A percentile compares a stretch with the other conserved stretches of the same genome.
Conservation (phyloP, 1,140 invertebrate species). For the Lepidostoma basale region DNA sequence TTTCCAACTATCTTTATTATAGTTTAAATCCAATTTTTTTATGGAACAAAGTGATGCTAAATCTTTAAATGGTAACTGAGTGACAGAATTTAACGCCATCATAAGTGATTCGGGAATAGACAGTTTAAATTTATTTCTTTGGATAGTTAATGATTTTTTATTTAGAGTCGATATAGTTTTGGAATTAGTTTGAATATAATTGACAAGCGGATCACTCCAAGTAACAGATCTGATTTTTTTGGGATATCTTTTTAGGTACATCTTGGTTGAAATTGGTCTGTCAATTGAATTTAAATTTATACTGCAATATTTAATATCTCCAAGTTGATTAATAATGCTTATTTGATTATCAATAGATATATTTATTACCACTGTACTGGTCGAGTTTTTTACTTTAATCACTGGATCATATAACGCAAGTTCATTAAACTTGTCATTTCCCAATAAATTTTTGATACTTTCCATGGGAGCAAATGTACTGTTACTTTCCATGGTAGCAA, state of each 20-base stretch:
- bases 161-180: background rate
- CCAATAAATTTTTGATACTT: no score
- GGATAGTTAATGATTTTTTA: background rate
- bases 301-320: no score
- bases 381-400: no score
- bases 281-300: no score
- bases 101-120: background rate
- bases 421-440: no score
- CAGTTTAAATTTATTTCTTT: background rate
- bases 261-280: background rate
- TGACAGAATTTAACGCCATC: background rate
- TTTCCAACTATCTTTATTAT: background rate
- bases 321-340: no score
- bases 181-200: background rate
- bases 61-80: background rate
- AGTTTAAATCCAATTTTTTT: no score
- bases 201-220: slow-evolving; percentile 1
- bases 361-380: no score
- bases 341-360: no score
- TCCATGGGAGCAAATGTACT: no score
- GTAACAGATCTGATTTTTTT: slow-evolving; percentile 11
- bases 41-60: background rate
- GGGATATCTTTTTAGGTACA: background rate
- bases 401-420: no score
- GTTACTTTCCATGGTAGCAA: no score